Evolutionary conservation across 2,888 invertebrate species (phyloP), one percentile per base, ranked within the genome.

Genomic region (Rotaria macrura): DNA sequence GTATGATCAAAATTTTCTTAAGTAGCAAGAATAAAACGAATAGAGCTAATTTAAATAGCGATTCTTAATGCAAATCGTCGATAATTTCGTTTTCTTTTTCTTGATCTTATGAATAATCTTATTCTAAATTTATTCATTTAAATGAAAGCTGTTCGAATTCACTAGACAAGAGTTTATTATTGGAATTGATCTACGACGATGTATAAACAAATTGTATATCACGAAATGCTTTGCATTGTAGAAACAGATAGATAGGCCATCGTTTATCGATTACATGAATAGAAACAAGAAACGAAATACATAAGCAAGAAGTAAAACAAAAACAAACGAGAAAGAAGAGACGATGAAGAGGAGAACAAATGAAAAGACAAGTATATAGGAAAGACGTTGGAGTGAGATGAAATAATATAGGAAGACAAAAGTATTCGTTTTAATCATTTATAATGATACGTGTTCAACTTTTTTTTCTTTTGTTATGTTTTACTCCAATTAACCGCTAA

Each of bases 121-220:
- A 47, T 47, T 47, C 2, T 52, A 23, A 23, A 17, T 2, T 52
- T 52, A 52, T 20, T 52, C 52, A 52, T 52, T 52, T 20, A 52
- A 52, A 52, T 20, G 23, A 52, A 52, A 52, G 4, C 0, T 34
- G 29, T 65, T 34, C 3, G 34, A 65, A 34, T 65, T 65, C 34
- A 34, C 65, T 65, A 65, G 65, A 65, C 65, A 65, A 65, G 34
- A 34, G 14, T 65, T 65, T 65, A 65, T 65, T 65, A 34, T 65
- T 65, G 34, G 65, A 65, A 65, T 65, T 65, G 65, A 65, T 65
- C 65, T 65, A 65, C 65, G 65, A 65, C 29, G 65, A 34, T 65
- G 65, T 65, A 65, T 65, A 65, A 65, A 65, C 65, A 65, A 65
- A 65, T 65, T 65, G 65, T 65, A 65, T 65, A 65, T 65, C 65